Evolutionary conservation across 2,888 invertebrate species (phyloP).

Genomic region (Volucella inflata): DNA sequence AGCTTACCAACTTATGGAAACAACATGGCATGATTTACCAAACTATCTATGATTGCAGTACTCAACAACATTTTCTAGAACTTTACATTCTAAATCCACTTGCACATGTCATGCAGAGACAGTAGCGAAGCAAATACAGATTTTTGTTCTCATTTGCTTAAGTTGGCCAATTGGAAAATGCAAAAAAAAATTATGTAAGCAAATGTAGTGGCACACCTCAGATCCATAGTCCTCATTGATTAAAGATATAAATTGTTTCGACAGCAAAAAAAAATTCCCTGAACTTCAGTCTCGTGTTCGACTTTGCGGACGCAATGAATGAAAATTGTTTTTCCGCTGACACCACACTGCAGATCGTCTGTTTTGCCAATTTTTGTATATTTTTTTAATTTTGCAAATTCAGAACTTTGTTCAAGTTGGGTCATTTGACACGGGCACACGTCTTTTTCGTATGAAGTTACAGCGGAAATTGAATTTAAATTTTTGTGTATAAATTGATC

Average conservation of each 20-base stretch:
- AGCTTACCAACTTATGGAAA: no score
- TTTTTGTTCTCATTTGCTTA: slow-evolving; percentile 25
- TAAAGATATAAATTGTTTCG: neutral
- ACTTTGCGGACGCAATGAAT: neutral
- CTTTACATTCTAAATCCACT: no score
- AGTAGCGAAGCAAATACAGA: no score
- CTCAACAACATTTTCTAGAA: no score
- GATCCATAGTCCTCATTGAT: no score
- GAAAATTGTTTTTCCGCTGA: slow-evolving; percentile 3
- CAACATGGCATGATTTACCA: no score
- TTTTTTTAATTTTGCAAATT: slow-evolving; percentile 21
- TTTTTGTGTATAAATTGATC: slow-evolving; percentile 55
- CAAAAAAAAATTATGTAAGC: no score
- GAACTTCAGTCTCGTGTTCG: neutral
- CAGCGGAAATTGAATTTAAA: slow-evolving; percentile 25
- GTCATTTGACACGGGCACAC: slow-evolving; percentile 18
- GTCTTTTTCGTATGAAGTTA: neutral
- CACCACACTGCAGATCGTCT: neutral
- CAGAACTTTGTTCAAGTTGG: neutral
- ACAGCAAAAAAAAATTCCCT: neutral
- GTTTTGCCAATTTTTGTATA: neutral
- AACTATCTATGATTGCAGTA: no score
- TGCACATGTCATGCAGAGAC: no score
- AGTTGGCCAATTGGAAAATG: neutral
- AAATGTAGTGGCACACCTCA: neutral